Percentiles rank a stretch among this genome's conserved stretches.
phyloP scores from a whole-genome alignment of 2,797 vertebrate species.

The Rhinoraja longicauda region DNA sequence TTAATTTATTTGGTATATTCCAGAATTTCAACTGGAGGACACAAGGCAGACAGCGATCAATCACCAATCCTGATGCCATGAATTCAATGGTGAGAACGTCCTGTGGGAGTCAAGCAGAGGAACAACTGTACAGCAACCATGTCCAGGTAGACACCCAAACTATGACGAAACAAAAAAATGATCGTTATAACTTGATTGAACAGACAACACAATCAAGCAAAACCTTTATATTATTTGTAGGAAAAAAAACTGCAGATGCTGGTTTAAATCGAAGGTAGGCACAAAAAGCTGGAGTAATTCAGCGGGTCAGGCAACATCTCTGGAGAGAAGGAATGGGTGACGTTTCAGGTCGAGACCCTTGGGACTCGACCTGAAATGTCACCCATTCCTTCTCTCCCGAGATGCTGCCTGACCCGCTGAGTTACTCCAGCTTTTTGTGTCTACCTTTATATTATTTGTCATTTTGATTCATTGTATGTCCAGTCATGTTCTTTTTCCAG shows the following conservation, averaged over 20 bases:
- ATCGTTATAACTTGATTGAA: background rate
- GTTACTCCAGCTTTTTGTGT: too few relatives aligned
- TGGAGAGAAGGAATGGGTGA: too few relatives aligned
- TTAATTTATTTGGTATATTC: conserved; percentile 26
- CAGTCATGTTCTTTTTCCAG: background rate
- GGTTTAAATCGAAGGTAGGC: too few relatives aligned
- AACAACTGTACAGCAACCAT: background rate
- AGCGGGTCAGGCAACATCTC: too few relatives aligned
- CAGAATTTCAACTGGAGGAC: conserved; percentile 19
- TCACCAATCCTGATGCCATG: background rate
- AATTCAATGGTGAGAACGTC: background rate
- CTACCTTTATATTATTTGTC: background rate
- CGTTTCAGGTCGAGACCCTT: too few relatives aligned
- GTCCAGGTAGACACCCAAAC: background rate
- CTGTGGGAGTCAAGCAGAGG: background rate
- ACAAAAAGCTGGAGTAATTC: too few relatives aligned
- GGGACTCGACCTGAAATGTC: too few relatives aligned
- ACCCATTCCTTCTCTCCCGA: too few relatives aligned
- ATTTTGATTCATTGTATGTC: background rate
- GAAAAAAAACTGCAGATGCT: too few relatives aligned
- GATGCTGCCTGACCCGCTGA: too few relatives aligned
- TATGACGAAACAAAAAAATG: background rate
- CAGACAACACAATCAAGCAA: background rate
- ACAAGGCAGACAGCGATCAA: background rate
- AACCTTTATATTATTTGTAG: background rate